phyloP scores from a whole-genome alignment of 2,888 invertebrate genomes.

The Perizoma flavofasciatum region DNA sequence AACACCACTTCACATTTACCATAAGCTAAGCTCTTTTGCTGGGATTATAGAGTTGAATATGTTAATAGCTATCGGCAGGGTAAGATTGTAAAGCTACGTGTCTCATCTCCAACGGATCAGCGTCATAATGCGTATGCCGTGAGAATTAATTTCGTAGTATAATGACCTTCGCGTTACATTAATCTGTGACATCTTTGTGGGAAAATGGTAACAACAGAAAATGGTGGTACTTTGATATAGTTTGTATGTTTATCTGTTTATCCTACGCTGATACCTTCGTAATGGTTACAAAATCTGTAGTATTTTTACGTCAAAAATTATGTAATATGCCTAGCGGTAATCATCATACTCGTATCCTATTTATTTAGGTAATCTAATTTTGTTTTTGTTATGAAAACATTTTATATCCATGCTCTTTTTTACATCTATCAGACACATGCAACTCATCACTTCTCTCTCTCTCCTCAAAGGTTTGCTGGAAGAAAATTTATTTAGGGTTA shows the following conservation, averaged over 20 bases:
- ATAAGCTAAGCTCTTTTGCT: slow-evolving; percentile 35
- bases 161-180: slow-evolving; percentile 65
- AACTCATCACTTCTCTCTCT: too few relatives aligned
- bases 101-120: slow-evolving; percentile 66
- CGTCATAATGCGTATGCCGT: slow-evolving; percentile 69
- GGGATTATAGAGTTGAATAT: slow-evolving; percentile 37
- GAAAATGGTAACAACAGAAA: slow-evolving; percentile 54
- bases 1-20: slow-evolving; percentile 33
- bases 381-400: too few relatives aligned
- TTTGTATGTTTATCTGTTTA: slow-evolving; percentile 41
- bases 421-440: too few relatives aligned
- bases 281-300: slow-evolving; percentile 23
- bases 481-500: too few relatives aligned
- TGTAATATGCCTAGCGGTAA: too few relatives aligned
- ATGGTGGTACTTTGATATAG: slow-evolving; percentile 43
- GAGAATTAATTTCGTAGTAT: slow-evolving; percentile 76
- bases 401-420: too few relatives aligned
- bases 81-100: slow-evolving; percentile 52
- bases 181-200: slow-evolving; percentile 66
- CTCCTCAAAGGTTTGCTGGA: too few relatives aligned
- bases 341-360: too few relatives aligned
- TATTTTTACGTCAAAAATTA: slow-evolving; percentile 6
- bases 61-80: slow-evolving; percentile 28
- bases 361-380: too few relatives aligned
- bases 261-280: slow-evolving; percentile 11